Evolutionary conservation across 2,113 vertebrate species (phyloP).

Genomic region (Ploceus nigricollis): DNA sequence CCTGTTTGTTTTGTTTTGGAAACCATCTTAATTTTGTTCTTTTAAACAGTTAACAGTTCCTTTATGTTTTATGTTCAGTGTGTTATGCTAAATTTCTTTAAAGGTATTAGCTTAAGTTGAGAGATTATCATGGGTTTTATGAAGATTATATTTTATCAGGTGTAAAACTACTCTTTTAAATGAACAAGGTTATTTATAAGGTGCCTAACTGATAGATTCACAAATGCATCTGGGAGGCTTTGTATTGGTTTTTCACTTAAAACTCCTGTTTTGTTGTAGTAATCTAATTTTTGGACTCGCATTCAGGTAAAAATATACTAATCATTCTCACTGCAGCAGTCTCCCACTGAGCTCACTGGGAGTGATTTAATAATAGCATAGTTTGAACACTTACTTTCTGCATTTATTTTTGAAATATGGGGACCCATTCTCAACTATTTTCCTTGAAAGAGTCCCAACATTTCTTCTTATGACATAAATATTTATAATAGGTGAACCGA

Average conservation of each 20-base stretch:
- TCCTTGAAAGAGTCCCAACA: conserved; percentile 1
- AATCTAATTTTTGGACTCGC: neutral
- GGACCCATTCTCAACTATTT: neutral
- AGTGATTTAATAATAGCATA: neutral
- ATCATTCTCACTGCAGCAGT: neutral
- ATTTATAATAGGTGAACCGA: conserved; percentile 23
- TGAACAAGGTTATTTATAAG: neutral
- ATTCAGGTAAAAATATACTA: neutral
- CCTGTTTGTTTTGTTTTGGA: neutral
- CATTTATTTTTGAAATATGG: conserved; percentile 8
- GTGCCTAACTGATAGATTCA: neutral
- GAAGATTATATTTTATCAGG: neutral
- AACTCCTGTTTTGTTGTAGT: neutral
- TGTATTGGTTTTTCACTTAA: neutral
- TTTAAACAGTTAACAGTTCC: neutral
- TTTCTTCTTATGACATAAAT: conserved; percentile 30
- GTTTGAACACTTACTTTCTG: neutral
- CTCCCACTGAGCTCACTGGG: neutral
- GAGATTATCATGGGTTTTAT: neutral
- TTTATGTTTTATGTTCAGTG: neutral
- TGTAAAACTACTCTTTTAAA: neutral
- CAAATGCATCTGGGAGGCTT: neutral
- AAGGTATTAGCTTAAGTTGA: neutral
- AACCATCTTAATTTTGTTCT: neutral
- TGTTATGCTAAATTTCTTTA: neutral